Conservation (phyloP, 2,113 vertebrate genomes). For the Aptenodytes patagonicus region DNA sequence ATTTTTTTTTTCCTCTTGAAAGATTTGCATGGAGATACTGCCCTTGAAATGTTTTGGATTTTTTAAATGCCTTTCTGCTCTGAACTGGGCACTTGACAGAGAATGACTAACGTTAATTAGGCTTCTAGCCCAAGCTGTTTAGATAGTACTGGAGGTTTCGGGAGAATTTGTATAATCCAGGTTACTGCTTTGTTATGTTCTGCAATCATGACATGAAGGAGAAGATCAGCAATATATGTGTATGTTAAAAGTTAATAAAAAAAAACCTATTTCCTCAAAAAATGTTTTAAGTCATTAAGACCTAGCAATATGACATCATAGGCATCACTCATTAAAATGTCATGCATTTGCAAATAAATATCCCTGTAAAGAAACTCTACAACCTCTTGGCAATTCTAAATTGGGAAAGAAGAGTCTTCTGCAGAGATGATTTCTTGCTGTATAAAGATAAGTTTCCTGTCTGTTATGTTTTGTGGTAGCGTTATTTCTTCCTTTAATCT, state of each 20-base stretch:
- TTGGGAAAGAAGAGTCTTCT: not conserved
- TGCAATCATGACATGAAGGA: rapidly evolving
- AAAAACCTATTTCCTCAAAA: not conserved
- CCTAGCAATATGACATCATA: not conserved
- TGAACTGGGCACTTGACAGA: not conserved
- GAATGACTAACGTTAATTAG: not conserved
- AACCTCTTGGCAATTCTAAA: not conserved
- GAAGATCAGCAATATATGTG: not conserved
- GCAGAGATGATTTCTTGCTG: not conserved
- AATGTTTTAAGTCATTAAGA: not conserved
- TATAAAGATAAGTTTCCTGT: not conserved
- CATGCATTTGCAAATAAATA: not conserved
- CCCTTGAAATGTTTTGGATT: not conserved
- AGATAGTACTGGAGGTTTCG: not conserved
- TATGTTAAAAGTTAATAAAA: not conserved
- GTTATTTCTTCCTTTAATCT: not conserved
- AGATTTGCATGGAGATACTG: not conserved
- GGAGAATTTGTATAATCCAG: not conserved
- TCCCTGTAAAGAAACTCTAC: not conserved
- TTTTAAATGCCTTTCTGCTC: not conserved
- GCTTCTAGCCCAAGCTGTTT: not conserved
- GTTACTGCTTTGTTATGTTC: not conserved
- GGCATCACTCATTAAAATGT: not conserved
- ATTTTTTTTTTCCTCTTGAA: not conserved
- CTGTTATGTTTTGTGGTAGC: not conserved